A percentile compares a stretch with the other conserved stretches of the same genome.
These are phyloP conservation scores for Orcinus orca DNA, from an alignment of 2,113 vertebrate genomes.

Conservation along the genomic window DNA sequence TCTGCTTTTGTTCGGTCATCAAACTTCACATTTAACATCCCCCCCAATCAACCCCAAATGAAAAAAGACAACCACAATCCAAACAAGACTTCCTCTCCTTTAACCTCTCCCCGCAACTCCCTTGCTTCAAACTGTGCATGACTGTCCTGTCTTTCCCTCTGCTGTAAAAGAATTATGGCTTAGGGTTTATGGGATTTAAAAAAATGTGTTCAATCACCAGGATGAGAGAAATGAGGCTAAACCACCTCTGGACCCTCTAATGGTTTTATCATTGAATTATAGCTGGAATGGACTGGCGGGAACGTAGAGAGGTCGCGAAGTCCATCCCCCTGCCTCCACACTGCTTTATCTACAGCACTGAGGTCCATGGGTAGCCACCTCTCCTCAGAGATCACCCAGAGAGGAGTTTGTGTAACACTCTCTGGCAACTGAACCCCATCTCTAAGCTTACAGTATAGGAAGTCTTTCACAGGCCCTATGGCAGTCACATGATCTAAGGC, in stretches of 20 bases:
- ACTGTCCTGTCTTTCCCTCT: conserved; percentile 48
- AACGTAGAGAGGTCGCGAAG: background rate
- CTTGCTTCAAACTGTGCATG: conserved; percentile 13
- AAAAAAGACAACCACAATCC: conserved; percentile 53
- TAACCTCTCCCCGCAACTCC: background rate
- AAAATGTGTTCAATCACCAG: conserved; percentile 66
- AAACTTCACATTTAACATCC: conserved; percentile 65
- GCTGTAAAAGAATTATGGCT: conserved; percentile 70
- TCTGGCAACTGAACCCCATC: background rate
- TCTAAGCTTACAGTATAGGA: background rate
- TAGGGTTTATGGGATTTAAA: conserved; percentile 57
- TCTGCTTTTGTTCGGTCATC: conserved; percentile 81
- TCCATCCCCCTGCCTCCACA: background rate
- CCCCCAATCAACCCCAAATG: conserved; percentile 53
- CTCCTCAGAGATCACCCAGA: background rate
- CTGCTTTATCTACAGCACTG: background rate
- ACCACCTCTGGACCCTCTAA: conserved; percentile 49
- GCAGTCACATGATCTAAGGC: background rate
- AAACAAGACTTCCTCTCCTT: background rate
- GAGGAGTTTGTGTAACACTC: background rate
- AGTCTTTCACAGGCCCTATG: background rate
- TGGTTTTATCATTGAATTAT: conserved; percentile 55
- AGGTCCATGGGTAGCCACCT: background rate
- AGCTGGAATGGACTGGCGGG: background rate
- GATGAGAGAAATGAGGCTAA: conserved; percentile 60